phyloP scores from a whole-genome alignment of 2,888 invertebrate species.

The Cryptocephalus moraei region DNA sequence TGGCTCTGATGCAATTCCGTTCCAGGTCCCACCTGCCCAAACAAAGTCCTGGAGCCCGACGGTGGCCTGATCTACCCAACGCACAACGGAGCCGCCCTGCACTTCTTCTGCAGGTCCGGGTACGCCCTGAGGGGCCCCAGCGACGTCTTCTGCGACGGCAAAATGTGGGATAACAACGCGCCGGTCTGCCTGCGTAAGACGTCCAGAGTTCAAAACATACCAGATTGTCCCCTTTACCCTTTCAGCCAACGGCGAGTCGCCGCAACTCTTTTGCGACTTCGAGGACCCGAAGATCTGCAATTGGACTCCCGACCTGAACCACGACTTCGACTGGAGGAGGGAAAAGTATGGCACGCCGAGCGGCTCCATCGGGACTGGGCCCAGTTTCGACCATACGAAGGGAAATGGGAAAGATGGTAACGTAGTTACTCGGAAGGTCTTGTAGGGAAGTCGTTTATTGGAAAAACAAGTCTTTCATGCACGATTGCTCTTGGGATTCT shows the following conservation, averaged over 20 bases:
- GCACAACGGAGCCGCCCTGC: conserved; percentile 46
- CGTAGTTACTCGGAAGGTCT: neutral
- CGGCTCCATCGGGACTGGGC: conserved; percentile 58
- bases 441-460: too few species aligned
- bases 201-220: too few species aligned
- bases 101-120: conserved; percentile 57
- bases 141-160: conserved; percentile 62
- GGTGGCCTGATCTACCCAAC: conserved; percentile 45
- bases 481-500: too few species aligned
- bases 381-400: conserved; percentile 64
- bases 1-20: neutral
- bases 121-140: conserved; percentile 49
- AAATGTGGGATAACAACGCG: conserved; percentile 54
- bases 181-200: conserved; percentile 56
- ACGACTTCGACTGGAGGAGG: conserved; percentile 67
- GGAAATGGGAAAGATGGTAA: conserved; percentile 44
- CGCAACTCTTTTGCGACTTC: conserved; percentile 51
- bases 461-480: too few species aligned
- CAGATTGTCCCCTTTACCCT: too few species aligned
- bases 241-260: too few species aligned
- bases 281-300: conserved; percentile 60
- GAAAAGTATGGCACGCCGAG: conserved; percentile 54
- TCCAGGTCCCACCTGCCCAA: conserved; percentile 42
- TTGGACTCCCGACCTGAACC: conserved; percentile 62
- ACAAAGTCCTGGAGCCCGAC: conserved; percentile 31